phyloP scores from a whole-genome alignment of 2,888 invertebrate genomes.

The Heliconius aoede region DNA sequence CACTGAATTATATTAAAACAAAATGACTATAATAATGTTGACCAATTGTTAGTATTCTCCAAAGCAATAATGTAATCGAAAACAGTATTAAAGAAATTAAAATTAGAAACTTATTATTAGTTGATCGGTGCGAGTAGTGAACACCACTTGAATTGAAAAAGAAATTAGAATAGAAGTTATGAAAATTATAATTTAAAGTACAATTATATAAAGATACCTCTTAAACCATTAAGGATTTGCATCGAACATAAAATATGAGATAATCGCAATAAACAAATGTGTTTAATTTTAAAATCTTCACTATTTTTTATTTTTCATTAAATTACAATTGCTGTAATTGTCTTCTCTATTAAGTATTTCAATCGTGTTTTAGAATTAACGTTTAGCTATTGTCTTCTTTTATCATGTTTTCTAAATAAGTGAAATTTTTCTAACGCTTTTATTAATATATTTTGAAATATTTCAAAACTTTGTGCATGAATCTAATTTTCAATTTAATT shows the following conservation, averaged over 20 bases:
- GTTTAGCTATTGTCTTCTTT: neutral
- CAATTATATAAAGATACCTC: neutral
- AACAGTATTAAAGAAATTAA: slow-evolving; percentile 40
- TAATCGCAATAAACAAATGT: neutral
- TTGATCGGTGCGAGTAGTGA: slow-evolving; percentile 36
- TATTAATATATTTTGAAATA: neutral
- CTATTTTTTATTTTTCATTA: too few species aligned
- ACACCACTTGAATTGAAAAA: neutral
- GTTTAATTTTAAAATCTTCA: too few species aligned
- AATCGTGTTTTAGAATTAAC: slow-evolving; percentile 11
- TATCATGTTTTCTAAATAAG: neutral
- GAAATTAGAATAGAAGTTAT: neutral
- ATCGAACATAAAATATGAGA: neutral
- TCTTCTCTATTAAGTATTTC: neutral
- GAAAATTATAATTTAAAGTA: neutral
- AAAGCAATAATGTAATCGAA: slow-evolving; percentile 39
- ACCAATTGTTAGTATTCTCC: slow-evolving; percentile 32
- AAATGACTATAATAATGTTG: slow-evolving; percentile 25
- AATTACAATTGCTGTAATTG: neutral
- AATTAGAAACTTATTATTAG: slow-evolving; percentile 26
- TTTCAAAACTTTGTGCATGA: slow-evolving; percentile 3
- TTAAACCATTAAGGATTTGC: neutral
- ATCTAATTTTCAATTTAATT: neutral
- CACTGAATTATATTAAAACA: slow-evolving; percentile 27
- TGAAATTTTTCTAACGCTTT: neutral